These are phyloP conservation scores for Toxotes lorentzi DNA, from an alignment of 2,797 vertebrate genomes.

Conservation along the genomic window DNA sequence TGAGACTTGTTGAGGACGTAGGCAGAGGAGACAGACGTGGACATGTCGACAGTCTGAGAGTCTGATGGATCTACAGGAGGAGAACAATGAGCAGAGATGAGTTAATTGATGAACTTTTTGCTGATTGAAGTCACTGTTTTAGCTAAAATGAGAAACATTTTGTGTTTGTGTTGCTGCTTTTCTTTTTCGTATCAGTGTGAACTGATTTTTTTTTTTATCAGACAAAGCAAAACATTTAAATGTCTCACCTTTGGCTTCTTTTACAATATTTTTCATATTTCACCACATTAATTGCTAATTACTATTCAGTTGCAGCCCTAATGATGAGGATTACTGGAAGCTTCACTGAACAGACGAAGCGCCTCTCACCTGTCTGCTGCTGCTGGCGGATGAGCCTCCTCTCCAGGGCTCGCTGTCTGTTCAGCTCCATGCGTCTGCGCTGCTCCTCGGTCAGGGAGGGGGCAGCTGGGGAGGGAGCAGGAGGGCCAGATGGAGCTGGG, in stretches of 20 bases:
- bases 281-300: background rate
- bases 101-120: too few relatives aligned
- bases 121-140: too few relatives aligned
- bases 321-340: background rate
- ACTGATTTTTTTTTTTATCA: too few relatives aligned
- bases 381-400: slow-evolving; percentile 88
- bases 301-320: too few relatives aligned
- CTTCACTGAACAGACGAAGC: background rate
- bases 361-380: slow-evolving; percentile 74
- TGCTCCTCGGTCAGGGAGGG: slow-evolving; percentile 90
- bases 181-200: too few relatives aligned
- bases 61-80: slow-evolving; percentile 41
- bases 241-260: background rate
- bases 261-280: background rate
- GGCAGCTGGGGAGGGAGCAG: background rate
- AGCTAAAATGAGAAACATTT: too few relatives aligned
- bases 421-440: slow-evolving; percentile 88
- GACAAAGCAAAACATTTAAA: too few relatives aligned
- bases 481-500: slow-evolving; percentile 41
- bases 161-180: too few relatives aligned
- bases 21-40: slow-evolving; percentile 40
- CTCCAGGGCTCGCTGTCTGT: slow-evolving; percentile 91
- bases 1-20: background rate
- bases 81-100: too few relatives aligned
- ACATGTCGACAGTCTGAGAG: slow-evolving; percentile 36